A percentile compares a stretch with the other conserved stretches of the same genome.
Conservation (phyloP, 2,888 invertebrate genomes). For the Leptinotarsa juncta region DNA sequence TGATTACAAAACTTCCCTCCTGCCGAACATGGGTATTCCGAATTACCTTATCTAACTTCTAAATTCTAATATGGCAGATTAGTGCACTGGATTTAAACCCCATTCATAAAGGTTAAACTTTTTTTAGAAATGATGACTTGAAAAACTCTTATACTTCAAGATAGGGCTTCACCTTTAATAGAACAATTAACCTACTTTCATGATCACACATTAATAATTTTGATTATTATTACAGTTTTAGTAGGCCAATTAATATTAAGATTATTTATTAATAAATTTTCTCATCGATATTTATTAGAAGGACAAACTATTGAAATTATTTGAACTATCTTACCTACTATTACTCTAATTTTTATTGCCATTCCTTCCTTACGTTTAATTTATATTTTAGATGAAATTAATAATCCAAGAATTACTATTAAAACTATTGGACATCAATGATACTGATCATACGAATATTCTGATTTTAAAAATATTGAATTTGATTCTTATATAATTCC, state of each 20-base stretch:
- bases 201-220: conserved; percentile 72
- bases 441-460: conserved; percentile 71
- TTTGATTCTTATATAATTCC: conserved; percentile 75
- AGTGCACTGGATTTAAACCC: conserved; percentile 76
- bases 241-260: conserved; percentile 70
- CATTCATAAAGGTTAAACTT: conserved; percentile 74
- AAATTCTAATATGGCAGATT: conserved; percentile 74
- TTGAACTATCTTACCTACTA: conserved; percentile 73
- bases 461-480: conserved; percentile 70
- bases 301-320: conserved; percentile 74
- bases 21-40: conserved; percentile 71
- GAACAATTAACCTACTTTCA: conserved; percentile 76
- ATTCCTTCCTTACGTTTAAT: conserved; percentile 72
- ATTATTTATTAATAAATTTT: conserved; percentile 70
- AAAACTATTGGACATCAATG: conserved; percentile 74
- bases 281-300: conserved; percentile 71
- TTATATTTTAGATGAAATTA: conserved; percentile 74
- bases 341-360: conserved; percentile 74
- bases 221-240: conserved; percentile 73
- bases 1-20: conserved; percentile 72
- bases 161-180: conserved; percentile 73
- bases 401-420: conserved; percentile 70
- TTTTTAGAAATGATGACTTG: conserved; percentile 74
- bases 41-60: conserved; percentile 71
- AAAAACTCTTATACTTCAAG: conserved; percentile 71